These are phyloP conservation scores for Caenorhabditis plicata DNA, from an alignment of 2,888 invertebrate genomes.

Conservation along the genomic window DNA sequence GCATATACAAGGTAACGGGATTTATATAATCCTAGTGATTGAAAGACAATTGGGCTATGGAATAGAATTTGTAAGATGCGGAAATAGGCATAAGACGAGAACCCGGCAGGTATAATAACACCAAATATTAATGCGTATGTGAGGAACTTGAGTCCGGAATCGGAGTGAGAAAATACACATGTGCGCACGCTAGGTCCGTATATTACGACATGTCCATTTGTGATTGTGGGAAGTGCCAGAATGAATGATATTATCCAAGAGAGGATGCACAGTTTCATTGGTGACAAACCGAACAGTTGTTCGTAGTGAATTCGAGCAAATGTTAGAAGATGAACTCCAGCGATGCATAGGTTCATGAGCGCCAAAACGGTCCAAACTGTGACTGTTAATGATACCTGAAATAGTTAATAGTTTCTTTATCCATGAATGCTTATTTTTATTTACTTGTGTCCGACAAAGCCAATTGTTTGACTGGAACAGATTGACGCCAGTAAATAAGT, in stretches of 20 bases:
- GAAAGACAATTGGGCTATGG: slow-evolving; percentile 65
- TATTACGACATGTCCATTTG: slow-evolving; percentile 62
- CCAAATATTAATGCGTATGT: slow-evolving; percentile 64
- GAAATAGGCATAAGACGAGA: slow-evolving; percentile 63
- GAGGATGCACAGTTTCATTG: slow-evolving; percentile 56
- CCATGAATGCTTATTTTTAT: no score
- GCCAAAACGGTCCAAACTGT: slow-evolving; percentile 64
- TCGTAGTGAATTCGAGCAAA: slow-evolving; percentile 66
- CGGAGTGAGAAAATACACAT: slow-evolving; percentile 62
- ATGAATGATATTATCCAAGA: slow-evolving; percentile 62
- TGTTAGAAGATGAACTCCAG: slow-evolving; percentile 65
- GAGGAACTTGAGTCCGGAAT: slow-evolving; percentile 63
- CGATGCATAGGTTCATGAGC: slow-evolving; percentile 64
- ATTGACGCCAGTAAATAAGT: slow-evolving; percentile 55
- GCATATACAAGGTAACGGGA: slow-evolving; percentile 63
- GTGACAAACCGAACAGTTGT: slow-evolving; percentile 64
- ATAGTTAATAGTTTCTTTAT: not conserved
- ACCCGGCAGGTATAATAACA: slow-evolving; percentile 56
- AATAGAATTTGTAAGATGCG: slow-evolving; percentile 64
- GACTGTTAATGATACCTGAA: slow-evolving; percentile 62
- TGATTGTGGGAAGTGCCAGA: slow-evolving; percentile 62
- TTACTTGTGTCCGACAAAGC: slow-evolving; percentile 60
- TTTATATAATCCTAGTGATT: slow-evolving; percentile 63
- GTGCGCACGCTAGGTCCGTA: slow-evolving; percentile 55
- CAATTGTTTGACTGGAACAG: slow-evolving; percentile 51